Conservation (phyloP, 2,888 invertebrate genomes). For the Dryadula phaetusa region DNA sequence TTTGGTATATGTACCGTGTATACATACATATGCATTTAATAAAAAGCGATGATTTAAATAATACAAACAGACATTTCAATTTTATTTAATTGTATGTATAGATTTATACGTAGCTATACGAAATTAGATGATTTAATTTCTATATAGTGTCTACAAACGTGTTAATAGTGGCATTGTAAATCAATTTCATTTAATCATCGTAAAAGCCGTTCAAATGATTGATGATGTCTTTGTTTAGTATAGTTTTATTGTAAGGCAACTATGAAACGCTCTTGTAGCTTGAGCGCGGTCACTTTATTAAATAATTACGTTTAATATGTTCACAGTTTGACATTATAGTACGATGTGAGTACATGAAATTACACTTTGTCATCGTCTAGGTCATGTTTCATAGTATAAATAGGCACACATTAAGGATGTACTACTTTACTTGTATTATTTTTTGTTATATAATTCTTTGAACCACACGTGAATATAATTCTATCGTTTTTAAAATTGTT, state of each 20-base stretch:
- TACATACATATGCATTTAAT: no score
- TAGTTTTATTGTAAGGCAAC: slow-evolving; percentile 8
- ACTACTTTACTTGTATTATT: slow-evolving; percentile 1
- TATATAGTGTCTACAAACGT: background rate
- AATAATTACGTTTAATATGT: slow-evolving; percentile 19
- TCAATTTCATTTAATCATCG: slow-evolving; percentile 15
- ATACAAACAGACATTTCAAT: no score
- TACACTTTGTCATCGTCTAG: slow-evolving; percentile 22
- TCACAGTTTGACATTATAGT: slow-evolving; percentile 24
- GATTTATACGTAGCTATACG: no score
- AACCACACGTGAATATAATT: background rate
- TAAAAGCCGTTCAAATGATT: slow-evolving; percentile 7
- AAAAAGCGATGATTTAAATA: no score
- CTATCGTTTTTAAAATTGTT: no score
- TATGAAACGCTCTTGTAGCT: slow-evolving; percentile 1
- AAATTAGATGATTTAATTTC: background rate
- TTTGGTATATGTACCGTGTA: no score
- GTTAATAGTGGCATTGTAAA: background rate
- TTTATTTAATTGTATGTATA: no score
- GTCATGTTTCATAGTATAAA: slow-evolving; percentile 13
- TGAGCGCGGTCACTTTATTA: slow-evolving; percentile 8
- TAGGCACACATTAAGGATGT: slow-evolving; percentile 13
- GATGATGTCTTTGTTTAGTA: slow-evolving; percentile 7
- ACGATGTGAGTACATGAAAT: slow-evolving; percentile 7
- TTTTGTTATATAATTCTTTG: background rate